Percentiles rank a stretch among this genome's conserved stretches.
Evolutionary conservation across 2,888 invertebrate species (phyloP).

Genomic region (Drosophila prolongata): DNA sequence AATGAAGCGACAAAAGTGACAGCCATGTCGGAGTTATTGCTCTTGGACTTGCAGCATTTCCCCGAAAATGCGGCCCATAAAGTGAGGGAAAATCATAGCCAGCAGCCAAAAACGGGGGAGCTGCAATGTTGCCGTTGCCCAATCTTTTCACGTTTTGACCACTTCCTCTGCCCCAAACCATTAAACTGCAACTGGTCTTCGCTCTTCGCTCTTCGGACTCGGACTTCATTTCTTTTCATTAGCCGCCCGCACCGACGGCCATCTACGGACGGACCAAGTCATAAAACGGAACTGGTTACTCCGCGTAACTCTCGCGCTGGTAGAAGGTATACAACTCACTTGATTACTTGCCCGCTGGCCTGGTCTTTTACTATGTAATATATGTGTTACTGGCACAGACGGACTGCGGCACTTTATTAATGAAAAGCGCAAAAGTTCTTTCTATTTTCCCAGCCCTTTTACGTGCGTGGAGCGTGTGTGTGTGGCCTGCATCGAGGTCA

Average conservation of each 20-base stretch:
- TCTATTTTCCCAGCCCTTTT: slow-evolving; percentile 34
- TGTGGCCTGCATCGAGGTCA: slow-evolving; percentile 62
- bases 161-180: slow-evolving; percentile 13
- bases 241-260: slow-evolving; percentile 55
- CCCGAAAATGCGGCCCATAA: slow-evolving; percentile 41
- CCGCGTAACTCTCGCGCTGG: slow-evolving; percentile 45
- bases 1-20: slow-evolving; percentile 42
- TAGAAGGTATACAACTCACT: slow-evolving; percentile 15
- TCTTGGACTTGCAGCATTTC: slow-evolving; percentile 29
- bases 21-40: slow-evolving; percentile 27
- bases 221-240: slow-evolving; percentile 73
- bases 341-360: slow-evolving; percentile 33
- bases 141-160: slow-evolving; percentile 44
- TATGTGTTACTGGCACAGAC: slow-evolving; percentile 63
- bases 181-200: slow-evolving; percentile 61
- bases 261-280: slow-evolving; percentile 58
- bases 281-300: slow-evolving; percentile 76
- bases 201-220: slow-evolving; percentile 47
- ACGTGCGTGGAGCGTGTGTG: slow-evolving; percentile 49
- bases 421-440: slow-evolving; percentile 69
- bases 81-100: slow-evolving; percentile 35
- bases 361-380: slow-evolving; percentile 53
- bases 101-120: slow-evolving; percentile 24
- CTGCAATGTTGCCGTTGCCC: slow-evolving; percentile 46
- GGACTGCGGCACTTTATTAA: slow-evolving; percentile 67